Conservation (phyloP, 2,113 vertebrate genomes). For the Grammomys dolichurus region DNA sequence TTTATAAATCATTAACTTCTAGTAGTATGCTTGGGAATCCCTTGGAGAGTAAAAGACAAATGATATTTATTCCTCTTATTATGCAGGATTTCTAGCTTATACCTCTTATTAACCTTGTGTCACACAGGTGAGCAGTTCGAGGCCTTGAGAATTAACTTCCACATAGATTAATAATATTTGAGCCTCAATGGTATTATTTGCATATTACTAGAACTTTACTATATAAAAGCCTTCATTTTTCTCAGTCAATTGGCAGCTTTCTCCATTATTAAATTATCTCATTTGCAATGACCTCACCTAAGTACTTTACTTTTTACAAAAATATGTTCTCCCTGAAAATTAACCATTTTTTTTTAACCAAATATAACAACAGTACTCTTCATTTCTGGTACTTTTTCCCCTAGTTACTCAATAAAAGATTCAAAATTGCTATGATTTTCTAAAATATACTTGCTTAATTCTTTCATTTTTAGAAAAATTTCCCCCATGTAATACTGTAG, state of each 20-base stretch:
- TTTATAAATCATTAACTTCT: background rate
- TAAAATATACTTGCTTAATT: background rate
- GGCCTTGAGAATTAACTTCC: background rate
- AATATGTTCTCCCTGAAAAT: background rate
- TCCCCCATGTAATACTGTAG: too few relatives aligned
- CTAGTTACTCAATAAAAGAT: background rate
- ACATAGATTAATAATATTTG: background rate
- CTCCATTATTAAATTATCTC: background rate
- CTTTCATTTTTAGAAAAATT: background rate
- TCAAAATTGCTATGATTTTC: background rate
- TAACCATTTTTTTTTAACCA: background rate
- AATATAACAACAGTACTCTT: too few relatives aligned
- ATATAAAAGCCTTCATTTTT: background rate
- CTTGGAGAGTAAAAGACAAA: conserved; percentile 8
- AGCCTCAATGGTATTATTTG: background rate
- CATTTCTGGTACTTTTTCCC: background rate
- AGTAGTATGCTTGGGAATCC: background rate
- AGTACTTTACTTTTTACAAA: background rate
- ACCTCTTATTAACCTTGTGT: background rate
- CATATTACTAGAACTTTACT: background rate
- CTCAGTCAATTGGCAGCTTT: background rate
- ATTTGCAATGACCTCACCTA: background rate
- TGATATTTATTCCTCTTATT: background rate
- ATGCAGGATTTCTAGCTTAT: background rate
- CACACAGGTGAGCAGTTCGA: background rate